Evolutionary conservation across 1,140 invertebrate species (phyloP).

Genomic region (Varroa destructor): DNA sequence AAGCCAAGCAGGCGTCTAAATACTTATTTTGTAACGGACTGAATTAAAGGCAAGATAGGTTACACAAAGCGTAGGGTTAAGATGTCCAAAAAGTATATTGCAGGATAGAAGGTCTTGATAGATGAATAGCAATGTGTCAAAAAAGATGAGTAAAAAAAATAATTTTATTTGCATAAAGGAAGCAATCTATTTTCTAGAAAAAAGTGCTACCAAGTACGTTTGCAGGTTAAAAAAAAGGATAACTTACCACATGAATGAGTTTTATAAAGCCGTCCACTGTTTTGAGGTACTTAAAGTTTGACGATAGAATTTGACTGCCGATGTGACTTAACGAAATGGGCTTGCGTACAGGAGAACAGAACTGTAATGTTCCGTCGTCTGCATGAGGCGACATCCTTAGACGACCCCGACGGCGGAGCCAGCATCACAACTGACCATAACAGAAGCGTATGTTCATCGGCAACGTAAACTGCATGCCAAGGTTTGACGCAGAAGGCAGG

Average conservation of each 20-base stretch:
- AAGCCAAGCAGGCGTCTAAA: no score
- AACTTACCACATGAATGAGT: conserved; percentile 26
- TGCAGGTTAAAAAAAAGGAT: neutral
- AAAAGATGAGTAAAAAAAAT: no score
- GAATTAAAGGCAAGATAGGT: no score
- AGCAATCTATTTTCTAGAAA: no score
- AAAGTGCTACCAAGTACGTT: no score
- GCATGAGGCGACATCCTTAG: conserved; percentile 16
- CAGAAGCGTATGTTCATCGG: conserved; percentile 7
- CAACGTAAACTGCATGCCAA: neutral
- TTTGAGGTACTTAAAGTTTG: conserved; percentile 11
- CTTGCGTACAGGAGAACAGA: conserved; percentile 6
- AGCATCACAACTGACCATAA: conserved; percentile 10
- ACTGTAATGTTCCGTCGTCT: neutral
- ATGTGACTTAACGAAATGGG: conserved; percentile 1
- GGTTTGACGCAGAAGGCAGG: no score
- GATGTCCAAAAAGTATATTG: no score
- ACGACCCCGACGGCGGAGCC: conserved; percentile 16
- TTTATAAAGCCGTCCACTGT: conserved; percentile 24
- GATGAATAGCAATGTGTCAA: no score
- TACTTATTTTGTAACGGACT: no score
- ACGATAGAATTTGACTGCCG: conserved; percentile 20
- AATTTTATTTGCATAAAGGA: no score
- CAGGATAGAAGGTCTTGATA: no score
- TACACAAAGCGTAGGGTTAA: no score